A percentile compares a stretch with the other conserved stretches of the same genome.
phyloP scores from a whole-genome alignment of 1,140 invertebrate species.

The Cotesia glomerata region DNA sequence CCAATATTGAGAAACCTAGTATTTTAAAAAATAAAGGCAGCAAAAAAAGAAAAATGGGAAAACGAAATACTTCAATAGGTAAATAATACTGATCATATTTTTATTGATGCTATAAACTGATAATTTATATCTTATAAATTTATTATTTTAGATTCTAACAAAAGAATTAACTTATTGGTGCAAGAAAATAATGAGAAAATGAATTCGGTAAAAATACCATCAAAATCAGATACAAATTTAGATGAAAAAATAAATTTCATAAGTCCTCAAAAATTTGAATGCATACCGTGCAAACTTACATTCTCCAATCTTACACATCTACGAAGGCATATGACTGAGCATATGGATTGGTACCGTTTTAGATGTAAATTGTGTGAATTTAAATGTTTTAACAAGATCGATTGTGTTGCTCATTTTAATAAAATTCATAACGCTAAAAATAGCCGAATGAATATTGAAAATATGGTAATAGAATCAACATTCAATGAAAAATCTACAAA shows the following conservation, averaged over 20 bases:
- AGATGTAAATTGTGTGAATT: conserved; percentile 57
- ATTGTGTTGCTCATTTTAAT: conserved; percentile 54
- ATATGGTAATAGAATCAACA: conserved; percentile 49
- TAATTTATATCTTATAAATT: neutral
- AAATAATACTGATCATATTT: neutral
- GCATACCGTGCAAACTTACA: conserved; percentile 52
- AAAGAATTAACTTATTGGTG: conserved; percentile 10
- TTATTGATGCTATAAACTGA: neutral
- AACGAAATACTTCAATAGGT: neutral
- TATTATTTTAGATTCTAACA: neutral
- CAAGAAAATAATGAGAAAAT: neutral
- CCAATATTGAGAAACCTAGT: conserved; percentile 26
- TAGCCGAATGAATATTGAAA: conserved; percentile 38
- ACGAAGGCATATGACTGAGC: conserved; percentile 56
- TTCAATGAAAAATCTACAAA: conserved; percentile 1
- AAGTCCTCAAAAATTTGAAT: conserved; percentile 46
- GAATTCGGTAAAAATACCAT: neutral
- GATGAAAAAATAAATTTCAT: conserved; percentile 38
- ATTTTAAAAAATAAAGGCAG: conserved; percentile 11
- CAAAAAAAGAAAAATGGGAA: conserved; percentile 28
- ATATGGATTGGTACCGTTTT: conserved; percentile 59
- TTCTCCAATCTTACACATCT: conserved; percentile 50
- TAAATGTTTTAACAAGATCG: conserved; percentile 52
- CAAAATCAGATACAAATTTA: conserved; percentile 25
- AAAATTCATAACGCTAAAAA: conserved; percentile 51